A percentile compares a stretch with the other conserved stretches of the same genome.
phyloP scores from a whole-genome alignment of 2,888 invertebrate genomes.

The Polymixis flavicincta region DNA sequence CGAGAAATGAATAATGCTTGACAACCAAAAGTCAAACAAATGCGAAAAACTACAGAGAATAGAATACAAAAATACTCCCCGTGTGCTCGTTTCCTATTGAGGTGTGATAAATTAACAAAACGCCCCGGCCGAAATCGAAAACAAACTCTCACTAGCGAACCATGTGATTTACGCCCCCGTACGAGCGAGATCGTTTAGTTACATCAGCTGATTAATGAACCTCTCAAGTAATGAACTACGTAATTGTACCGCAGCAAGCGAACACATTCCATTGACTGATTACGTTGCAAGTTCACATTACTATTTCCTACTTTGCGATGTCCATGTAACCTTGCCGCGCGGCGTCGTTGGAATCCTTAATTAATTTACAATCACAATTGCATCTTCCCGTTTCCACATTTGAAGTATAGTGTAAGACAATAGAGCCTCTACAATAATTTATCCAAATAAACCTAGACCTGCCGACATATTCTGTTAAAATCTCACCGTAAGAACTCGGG shows the following conservation, averaged over 20 bases:
- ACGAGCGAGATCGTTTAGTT: constrained; percentile 42
- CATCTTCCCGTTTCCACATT: constrained; percentile 29
- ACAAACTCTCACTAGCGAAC: constrained; percentile 34
- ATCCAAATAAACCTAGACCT: background rate
- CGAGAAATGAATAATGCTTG: constrained; percentile 28
- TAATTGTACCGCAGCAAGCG: constrained; percentile 41
- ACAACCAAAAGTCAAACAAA: constrained; percentile 14
- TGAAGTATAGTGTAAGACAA: background rate
- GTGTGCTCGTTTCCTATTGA: constrained; percentile 53
- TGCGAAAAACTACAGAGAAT: constrained; percentile 11
- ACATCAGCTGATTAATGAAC: constrained; percentile 52
- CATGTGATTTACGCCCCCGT: constrained; percentile 30
- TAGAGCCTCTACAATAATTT: background rate
- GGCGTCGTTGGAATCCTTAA: constrained; percentile 57
- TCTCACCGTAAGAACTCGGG: no score
- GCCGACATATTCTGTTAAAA: no score
- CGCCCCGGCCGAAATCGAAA: constrained; percentile 29
- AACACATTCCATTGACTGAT: constrained; percentile 45
- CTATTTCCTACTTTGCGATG: constrained; percentile 55
- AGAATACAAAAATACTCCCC: constrained; percentile 18
- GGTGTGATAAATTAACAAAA: constrained; percentile 45
- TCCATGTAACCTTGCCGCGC: constrained; percentile 53
- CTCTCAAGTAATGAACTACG: constrained; percentile 44
- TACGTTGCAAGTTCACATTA: constrained; percentile 52
- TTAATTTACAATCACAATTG: constrained; percentile 34